Evolutionary conservation across 1,140 invertebrate genomes (phyloP).

Genomic region (Leptoteleia sp.): DNA sequence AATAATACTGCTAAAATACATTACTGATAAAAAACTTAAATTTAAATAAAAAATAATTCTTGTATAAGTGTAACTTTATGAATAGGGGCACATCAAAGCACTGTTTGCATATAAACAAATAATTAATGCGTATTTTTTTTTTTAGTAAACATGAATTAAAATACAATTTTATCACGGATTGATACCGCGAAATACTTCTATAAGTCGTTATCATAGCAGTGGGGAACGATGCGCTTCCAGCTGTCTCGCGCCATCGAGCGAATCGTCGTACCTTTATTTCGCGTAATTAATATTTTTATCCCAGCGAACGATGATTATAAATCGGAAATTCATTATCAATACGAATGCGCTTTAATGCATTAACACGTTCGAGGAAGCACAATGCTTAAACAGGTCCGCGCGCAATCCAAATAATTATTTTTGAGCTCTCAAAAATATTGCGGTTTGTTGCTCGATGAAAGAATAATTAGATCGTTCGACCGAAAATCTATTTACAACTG

Average conservation of each 20-base stretch:
- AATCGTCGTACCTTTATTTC: slow-evolving; percentile 16
- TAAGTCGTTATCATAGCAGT: slow-evolving; percentile 3
- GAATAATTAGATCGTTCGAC: slow-evolving; percentile 63
- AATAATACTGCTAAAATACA: too few relatives aligned
- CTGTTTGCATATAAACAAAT: too few relatives aligned
- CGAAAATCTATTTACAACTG: slow-evolving; percentile 63
- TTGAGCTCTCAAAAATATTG: slow-evolving; percentile 52
- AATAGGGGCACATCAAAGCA: too few relatives aligned
- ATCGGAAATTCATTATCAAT: slow-evolving; percentile 48
- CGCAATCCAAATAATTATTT: slow-evolving; percentile 40
- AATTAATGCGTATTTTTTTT: too few relatives aligned
- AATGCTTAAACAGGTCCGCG: slow-evolving; percentile 33
- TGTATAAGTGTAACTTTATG: too few relatives aligned
- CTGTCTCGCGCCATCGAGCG: slow-evolving; percentile 3
- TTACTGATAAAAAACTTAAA: neutral
- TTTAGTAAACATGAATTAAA: too few relatives aligned
- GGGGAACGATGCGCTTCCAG: neutral
- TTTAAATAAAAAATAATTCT: too few relatives aligned
- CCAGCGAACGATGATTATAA: slow-evolving; percentile 17
- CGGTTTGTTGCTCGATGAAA: slow-evolving; percentile 53
- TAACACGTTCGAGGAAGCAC: slow-evolving; percentile 23
- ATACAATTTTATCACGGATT: too few relatives aligned
- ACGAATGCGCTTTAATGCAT: slow-evolving; percentile 29
- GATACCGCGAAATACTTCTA: neutral
- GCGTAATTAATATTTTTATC: slow-evolving; percentile 42